Conservation (phyloP, 53 echinoderm and acorn worm species). For the Astropecten irregularis region DNA sequence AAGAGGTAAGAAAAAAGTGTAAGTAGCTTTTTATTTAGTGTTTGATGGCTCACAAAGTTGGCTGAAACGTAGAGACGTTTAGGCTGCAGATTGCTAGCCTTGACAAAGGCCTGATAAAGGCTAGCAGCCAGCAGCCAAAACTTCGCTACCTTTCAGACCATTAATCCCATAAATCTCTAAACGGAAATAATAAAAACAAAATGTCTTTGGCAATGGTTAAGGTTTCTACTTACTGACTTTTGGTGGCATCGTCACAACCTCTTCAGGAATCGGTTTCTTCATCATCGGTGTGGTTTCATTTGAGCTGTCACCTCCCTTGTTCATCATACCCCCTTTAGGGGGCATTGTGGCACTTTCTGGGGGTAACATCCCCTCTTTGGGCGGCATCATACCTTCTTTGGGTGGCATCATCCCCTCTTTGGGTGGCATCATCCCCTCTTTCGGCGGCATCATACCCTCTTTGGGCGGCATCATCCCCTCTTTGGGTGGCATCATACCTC, state of each 20-base stretch:
- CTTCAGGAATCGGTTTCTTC: constrained; percentile 25
- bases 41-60: too few relatives aligned
- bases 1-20: too few relatives aligned
- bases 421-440: constrained; percentile 50
- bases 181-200: too few relatives aligned
- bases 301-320: background rate
- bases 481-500: constrained; percentile 59
- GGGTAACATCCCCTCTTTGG: constrained; percentile 58
- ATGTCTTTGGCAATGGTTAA: too few relatives aligned
- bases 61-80: too few relatives aligned
- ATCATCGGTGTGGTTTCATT: background rate
- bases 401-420: constrained; percentile 38
- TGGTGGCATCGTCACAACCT: constrained; percentile 47
- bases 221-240: constrained; percentile 72
- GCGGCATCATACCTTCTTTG: constrained; percentile 56
- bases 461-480: constrained; percentile 35
- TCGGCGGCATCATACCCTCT: constrained; percentile 38
- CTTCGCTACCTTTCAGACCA: too few relatives aligned
- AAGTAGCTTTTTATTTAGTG: too few relatives aligned
- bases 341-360: constrained; percentile 33
- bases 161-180: too few relatives aligned
- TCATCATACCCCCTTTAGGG: constrained; percentile 42
- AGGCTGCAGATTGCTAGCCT: too few relatives aligned
- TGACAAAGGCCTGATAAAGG: too few relatives aligned
- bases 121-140: too few relatives aligned